Evolutionary conservation across 2,113 vertebrate species (phyloP).

Genomic region (Ameiurus melas): DNA sequence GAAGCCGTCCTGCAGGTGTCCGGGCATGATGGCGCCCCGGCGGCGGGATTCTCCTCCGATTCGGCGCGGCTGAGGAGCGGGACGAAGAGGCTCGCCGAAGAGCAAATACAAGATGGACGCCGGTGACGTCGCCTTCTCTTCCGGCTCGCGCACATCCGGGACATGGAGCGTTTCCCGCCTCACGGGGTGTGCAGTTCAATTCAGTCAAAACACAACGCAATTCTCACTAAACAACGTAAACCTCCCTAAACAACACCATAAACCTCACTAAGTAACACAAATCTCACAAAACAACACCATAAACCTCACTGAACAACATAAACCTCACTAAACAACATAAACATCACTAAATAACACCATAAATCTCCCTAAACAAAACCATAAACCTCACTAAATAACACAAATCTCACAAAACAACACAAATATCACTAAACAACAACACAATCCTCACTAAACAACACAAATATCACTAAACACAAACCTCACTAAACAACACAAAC

Average conservation of each 20-base stretch:
- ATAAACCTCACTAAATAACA: neutral
- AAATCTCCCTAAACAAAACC: neutral
- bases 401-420: too few relatives aligned
- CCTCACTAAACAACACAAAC: neutral
- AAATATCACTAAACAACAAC: neutral
- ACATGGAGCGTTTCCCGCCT: neutral
- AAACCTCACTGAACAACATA: neutral
- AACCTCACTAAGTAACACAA: neutral
- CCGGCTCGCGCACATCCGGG: slow-evolving; percentile 37
- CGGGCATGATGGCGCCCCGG: slow-evolving; percentile 97
- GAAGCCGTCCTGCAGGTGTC: slow-evolving; percentile 98
- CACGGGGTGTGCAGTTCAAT: neutral
- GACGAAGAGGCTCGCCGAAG: neutral
- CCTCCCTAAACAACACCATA: too few relatives aligned
- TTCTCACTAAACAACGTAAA: neutral
- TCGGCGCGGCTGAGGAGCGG: slow-evolving; percentile 71
- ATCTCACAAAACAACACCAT: neutral
- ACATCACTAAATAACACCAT: neutral
- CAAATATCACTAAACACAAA: neutral
- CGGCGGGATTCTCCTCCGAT: slow-evolving; percentile 94
- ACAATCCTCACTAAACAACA: neutral
- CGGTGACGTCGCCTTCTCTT: slow-evolving; percentile 32
- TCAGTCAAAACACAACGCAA: too few relatives aligned
- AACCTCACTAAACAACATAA: neutral
- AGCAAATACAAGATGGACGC: slow-evolving; percentile 32